Percentiles rank a stretch among this genome's conserved stretches.
Evolutionary conservation across 2,888 invertebrate genomes (phyloP).

Genomic region (Cryptosula pallasiana): DNA sequence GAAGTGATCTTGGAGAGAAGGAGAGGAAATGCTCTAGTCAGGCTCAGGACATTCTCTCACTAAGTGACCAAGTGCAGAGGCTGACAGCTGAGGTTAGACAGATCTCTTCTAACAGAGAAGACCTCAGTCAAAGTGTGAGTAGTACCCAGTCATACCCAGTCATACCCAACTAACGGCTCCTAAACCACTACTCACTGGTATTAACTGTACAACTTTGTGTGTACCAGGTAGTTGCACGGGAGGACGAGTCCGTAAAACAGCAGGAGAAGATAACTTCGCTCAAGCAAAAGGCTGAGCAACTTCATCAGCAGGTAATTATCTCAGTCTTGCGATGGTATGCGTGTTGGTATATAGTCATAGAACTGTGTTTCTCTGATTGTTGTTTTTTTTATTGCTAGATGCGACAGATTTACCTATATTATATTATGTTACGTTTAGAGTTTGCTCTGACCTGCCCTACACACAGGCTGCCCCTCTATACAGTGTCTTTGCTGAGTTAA

Average conservation of each 20-base stretch:
- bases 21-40: conserved; percentile 43
- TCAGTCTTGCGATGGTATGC: neutral
- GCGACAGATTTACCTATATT: no score
- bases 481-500: no score
- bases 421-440: no score
- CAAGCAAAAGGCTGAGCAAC: conserved; percentile 36
- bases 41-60: conserved; percentile 39
- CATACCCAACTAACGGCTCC: no score
- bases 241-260: conserved; percentile 41
- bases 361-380: neutral
- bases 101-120: conserved; percentile 42
- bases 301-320: conserved; percentile 3
- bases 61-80: conserved; percentile 45
- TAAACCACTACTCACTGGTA: no score
- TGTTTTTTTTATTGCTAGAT: no score
- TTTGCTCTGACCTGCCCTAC: no score
- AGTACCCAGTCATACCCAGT: no score
- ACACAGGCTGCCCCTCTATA: no score
- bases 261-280: conserved; percentile 41
- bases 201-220: no score
- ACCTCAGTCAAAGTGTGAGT: conserved; percentile 39
- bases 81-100: conserved; percentile 42
- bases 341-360: neutral
- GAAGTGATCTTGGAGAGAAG: conserved; percentile 44
- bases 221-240: conserved; percentile 44